Evolutionary conservation across 2,113 vertebrate genomes (phyloP).

Genomic region (Seriola rivoliana): DNA sequence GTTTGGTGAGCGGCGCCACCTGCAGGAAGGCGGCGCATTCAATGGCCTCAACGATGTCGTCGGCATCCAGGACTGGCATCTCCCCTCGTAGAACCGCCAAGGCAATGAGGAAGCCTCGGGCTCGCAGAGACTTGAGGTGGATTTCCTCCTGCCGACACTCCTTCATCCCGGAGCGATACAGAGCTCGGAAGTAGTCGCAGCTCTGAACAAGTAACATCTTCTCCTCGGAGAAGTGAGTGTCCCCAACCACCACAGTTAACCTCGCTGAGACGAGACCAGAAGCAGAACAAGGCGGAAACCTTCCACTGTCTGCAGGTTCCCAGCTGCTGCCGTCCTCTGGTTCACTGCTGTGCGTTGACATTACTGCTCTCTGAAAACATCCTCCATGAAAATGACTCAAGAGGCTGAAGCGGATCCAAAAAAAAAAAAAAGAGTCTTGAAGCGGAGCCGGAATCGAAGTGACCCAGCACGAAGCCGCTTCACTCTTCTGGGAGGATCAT

Average conservation of each 20-base stretch:
- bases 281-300: background rate
- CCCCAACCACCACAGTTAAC: constrained; percentile 86
- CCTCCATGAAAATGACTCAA: background rate
- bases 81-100: constrained; percentile 86
- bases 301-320: background rate
- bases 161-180: constrained; percentile 93
- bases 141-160: constrained; percentile 89
- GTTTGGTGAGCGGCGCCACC: constrained; percentile 83
- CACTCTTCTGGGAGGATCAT: constrained; percentile 15
- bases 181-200: constrained; percentile 91
- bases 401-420: constrained; percentile 7
- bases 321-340: constrained; percentile 29
- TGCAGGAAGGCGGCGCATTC: constrained; percentile 88
- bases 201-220: constrained; percentile 85
- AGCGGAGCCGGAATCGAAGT: background rate
- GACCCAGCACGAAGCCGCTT: background rate
- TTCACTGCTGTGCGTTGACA: constrained; percentile 34
- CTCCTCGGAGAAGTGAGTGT: constrained; percentile 85
- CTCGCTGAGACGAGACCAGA: background rate
- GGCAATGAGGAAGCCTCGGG: constrained; percentile 84
- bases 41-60: constrained; percentile 84
- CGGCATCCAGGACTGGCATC: constrained; percentile 81
- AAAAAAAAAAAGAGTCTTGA: background rate
- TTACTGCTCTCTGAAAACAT: background rate
- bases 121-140: constrained; percentile 81